phyloP scores from a whole-genome alignment of 1,140 invertebrate genomes.

The Orussus abietinus region DNA sequence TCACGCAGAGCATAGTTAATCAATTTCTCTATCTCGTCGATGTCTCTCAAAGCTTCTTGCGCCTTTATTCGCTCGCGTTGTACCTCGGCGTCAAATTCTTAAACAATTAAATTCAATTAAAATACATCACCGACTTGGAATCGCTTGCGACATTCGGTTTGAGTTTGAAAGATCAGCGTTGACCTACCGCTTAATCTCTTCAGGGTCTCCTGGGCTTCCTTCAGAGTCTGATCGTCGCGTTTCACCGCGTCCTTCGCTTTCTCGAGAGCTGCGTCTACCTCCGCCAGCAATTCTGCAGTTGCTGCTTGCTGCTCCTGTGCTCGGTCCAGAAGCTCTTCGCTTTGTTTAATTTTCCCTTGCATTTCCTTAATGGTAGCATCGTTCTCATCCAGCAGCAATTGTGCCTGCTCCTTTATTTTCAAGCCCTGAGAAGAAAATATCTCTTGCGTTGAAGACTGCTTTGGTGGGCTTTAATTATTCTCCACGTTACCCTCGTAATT shows the following conservation, averaged over 20 bases:
- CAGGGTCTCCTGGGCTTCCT: slow-evolving; percentile 82
- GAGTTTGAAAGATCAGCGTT: too few species aligned
- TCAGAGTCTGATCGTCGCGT: slow-evolving; percentile 77
- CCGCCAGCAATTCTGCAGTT: slow-evolving; percentile 63
- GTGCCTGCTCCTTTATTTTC: slow-evolving; percentile 64
- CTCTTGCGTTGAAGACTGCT: too few species aligned
- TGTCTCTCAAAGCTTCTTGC: slow-evolving; percentile 59
- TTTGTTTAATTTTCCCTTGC: slow-evolving; percentile 55
- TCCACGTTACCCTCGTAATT: slow-evolving; percentile 8
- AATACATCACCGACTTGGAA: too few species aligned
- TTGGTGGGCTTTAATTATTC: too few species aligned
- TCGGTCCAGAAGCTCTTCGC: slow-evolving; percentile 53
- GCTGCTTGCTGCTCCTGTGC: slow-evolving; percentile 59
- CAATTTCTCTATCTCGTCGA: slow-evolving; percentile 57
- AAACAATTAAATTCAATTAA: too few species aligned
- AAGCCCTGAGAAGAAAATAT: slow-evolving; percentile 49
- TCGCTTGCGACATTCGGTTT: too few species aligned
- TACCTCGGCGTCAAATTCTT: slow-evolving; percentile 87
- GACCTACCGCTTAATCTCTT: slow-evolving; percentile 74
- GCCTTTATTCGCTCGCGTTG: slow-evolving; percentile 71
- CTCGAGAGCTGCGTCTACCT: slow-evolving; percentile 67
- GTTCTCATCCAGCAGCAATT: slow-evolving; percentile 61
- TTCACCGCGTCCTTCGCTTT: slow-evolving; percentile 78
- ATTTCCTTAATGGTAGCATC: slow-evolving; percentile 59
- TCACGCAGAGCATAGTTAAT: slow-evolving; percentile 58